Conservation (phyloP, 1,140 invertebrate species). For the Caligus rogercresseyi region DNA sequence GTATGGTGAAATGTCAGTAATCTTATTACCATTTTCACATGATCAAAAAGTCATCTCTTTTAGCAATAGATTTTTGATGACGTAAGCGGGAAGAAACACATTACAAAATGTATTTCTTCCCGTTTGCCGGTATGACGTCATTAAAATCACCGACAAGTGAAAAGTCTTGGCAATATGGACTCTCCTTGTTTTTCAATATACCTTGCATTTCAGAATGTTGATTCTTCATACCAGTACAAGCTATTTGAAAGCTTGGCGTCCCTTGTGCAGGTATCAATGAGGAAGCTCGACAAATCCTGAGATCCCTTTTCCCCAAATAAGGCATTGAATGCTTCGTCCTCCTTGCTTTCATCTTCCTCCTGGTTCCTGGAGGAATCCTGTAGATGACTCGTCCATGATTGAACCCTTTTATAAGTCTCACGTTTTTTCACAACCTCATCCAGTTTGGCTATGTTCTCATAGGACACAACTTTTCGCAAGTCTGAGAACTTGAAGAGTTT, state of each 20-base stretch:
- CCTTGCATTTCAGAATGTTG: neutral
- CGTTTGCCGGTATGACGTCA: too few species aligned
- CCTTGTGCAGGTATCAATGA: slow-evolving; percentile 1
- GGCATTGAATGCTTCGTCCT: neutral
- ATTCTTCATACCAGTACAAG: neutral
- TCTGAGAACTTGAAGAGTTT: neutral
- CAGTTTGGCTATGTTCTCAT: neutral
- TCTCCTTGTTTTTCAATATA: neutral
- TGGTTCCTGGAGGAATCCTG: too few species aligned
- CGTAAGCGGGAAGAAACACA: too few species aligned
- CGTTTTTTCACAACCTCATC: neutral
- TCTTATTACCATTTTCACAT: too few species aligned
- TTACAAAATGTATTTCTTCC: too few species aligned
- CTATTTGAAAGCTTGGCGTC: neutral
- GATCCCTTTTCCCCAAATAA: neutral
- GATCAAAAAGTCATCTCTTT: too few species aligned
- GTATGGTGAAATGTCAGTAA: too few species aligned
- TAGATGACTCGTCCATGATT: neutral
- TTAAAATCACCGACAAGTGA: too few species aligned
- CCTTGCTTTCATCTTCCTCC: neutral
- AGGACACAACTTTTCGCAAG: neutral
- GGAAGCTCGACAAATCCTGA: neutral
- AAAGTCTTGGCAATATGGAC: too few species aligned
- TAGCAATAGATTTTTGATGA: too few species aligned
- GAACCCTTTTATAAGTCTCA: neutral